These are phyloP conservation scores for Drosophila longiperda DNA, from an alignment of 2,888 invertebrate genomes.

Conservation along the genomic window DNA sequence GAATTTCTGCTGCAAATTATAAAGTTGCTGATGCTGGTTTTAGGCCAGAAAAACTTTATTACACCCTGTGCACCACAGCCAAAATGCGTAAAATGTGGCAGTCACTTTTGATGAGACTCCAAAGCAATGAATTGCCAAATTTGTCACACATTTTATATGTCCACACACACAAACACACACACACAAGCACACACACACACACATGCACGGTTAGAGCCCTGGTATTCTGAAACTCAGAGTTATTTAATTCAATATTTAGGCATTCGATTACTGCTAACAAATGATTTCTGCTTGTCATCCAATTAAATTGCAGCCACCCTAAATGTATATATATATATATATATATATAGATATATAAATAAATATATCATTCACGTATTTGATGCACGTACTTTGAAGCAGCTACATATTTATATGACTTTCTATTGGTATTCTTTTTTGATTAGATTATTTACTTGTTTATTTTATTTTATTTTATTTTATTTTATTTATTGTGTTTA, in stretches of 20 bases:
- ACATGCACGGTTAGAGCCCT: background rate
- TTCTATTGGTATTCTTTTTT: background rate
- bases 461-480: no score
- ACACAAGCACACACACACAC: background rate
- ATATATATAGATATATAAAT: no score
- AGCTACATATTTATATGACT: background rate
- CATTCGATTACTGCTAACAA: constrained; percentile 2
- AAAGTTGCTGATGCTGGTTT: constrained; percentile 52
- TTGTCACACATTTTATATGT: constrained; percentile 9
- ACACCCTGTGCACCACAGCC: constrained; percentile 1
- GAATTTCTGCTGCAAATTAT: constrained; percentile 50
- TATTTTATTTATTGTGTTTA: no score
- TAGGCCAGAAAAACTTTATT: constrained; percentile 35
- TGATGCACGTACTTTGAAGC: background rate
- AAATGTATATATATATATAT: background rate
- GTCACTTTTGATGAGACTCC: constrained; percentile 5
- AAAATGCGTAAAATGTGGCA: constrained; percentile 9
- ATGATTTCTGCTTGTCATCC: background rate
- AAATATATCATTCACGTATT: background rate
- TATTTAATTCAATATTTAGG: constrained; percentile 11
- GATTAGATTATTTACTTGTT: no score
- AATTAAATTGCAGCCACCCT: background rate
- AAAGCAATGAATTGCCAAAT: constrained; percentile 5
- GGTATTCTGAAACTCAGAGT: background rate
- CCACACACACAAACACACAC: background rate